These are phyloP conservation scores for Struthio camelus DNA, from an alignment of 2,113 vertebrate genomes.

Conservation along the genomic window DNA sequence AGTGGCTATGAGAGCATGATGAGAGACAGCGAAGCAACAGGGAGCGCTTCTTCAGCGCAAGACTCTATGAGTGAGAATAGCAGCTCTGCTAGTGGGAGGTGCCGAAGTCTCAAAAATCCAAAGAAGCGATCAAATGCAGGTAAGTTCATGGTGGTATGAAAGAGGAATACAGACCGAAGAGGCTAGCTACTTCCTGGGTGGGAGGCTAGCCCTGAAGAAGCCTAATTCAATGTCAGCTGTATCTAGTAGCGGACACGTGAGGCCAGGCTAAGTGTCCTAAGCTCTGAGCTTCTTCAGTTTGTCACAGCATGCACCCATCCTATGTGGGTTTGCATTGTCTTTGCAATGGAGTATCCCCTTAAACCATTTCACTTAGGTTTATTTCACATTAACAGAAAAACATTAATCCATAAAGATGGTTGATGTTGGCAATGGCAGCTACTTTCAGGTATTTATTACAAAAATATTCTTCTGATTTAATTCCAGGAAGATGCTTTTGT, in stretches of 20 bases:
- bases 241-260: not conserved
- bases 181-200: rapidly evolving
- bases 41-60: slow-evolving; percentile 93
- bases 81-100: slow-evolving; percentile 85
- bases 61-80: slow-evolving; percentile 97
- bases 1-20: slow-evolving; percentile 98
- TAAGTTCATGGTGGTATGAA: slow-evolving; percentile 13
- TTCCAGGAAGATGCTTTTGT: not conserved
- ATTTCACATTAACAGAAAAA: not conserved
- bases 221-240: not conserved
- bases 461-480: not conserved
- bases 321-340: not conserved
- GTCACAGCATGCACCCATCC: not conserved
- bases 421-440: not conserved
- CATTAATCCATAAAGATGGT: not conserved
- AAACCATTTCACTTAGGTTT: not conserved
- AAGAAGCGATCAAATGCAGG: slow-evolving; percentile 92
- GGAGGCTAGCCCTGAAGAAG: not conserved
- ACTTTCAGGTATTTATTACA: not conserved
- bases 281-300: not conserved
- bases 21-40: slow-evolving; percentile 95
- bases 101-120: slow-evolving; percentile 89
- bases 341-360: not conserved
- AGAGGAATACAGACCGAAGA: rapidly evolving
- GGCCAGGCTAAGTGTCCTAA: not conserved